Conservation (phyloP, 2,797 vertebrate genomes). For the Mormyrus hasselquistii region DNA sequence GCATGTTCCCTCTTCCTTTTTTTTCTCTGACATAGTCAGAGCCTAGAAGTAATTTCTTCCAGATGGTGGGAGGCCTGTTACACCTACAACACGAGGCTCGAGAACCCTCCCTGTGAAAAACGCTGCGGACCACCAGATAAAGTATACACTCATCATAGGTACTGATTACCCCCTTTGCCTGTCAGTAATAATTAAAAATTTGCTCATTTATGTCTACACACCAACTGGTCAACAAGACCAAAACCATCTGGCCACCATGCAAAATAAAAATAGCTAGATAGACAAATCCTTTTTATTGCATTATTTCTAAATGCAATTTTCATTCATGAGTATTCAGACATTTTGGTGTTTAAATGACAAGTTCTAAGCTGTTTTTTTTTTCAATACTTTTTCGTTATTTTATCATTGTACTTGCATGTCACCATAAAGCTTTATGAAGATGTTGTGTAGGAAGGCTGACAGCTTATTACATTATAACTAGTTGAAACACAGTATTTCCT, state of each 20-base stretch:
- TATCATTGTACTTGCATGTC: background rate
- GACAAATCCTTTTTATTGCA: background rate
- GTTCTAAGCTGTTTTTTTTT: background rate
- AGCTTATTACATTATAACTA: background rate
- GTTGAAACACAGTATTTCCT: background rate
- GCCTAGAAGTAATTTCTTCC: background rate
- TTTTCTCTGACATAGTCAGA: background rate
- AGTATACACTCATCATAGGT: background rate
- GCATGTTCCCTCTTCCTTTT: background rate
- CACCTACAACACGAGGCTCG: background rate
- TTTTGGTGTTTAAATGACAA: background rate
- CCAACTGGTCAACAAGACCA: background rate
- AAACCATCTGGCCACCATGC: background rate
- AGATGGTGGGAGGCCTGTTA: constrained; percentile 22
- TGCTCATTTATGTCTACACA: background rate
- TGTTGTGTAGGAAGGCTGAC: background rate
- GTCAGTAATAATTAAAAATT: background rate
- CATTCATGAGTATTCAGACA: background rate
- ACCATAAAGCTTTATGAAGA: background rate
- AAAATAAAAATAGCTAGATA: background rate
- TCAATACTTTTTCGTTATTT: background rate
- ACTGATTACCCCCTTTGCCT: background rate
- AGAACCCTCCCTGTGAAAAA: background rate
- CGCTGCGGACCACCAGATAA: constrained; percentile 2
- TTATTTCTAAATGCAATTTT: background rate